These are phyloP conservation scores for Drosophila picticornis DNA, from an alignment of 2,888 invertebrate species.

Conservation along the genomic window DNA sequence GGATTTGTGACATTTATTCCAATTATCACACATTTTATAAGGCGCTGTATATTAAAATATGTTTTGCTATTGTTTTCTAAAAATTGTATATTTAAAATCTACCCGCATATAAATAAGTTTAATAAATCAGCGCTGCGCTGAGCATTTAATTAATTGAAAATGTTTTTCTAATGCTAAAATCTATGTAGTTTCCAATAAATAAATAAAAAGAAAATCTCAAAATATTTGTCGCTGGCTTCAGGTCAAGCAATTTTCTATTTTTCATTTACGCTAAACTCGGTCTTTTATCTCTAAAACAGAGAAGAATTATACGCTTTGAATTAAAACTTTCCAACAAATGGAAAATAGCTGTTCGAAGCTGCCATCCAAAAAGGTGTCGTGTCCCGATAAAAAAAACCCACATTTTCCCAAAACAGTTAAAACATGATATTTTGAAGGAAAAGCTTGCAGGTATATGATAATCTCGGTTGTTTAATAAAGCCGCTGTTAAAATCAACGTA, in stretches of 20 bases:
- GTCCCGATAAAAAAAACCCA: background rate
- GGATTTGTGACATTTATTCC: background rate
- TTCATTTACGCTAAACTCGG: background rate
- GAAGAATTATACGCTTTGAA: background rate
- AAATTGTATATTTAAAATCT: background rate
- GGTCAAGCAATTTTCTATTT: background rate
- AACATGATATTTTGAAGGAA: background rate
- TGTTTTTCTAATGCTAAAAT: background rate
- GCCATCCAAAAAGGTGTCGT: background rate
- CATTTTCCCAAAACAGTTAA: background rate
- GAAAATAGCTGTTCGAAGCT: background rate
- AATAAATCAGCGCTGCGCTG: background rate
- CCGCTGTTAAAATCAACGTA: conserved; percentile 8
- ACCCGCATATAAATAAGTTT: background rate
- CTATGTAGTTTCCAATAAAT: background rate
- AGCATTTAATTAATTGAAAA: background rate
- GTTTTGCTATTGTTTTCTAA: background rate
- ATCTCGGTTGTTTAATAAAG: conserved; percentile 3
- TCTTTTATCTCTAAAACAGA: background rate
- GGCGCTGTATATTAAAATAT: background rate
- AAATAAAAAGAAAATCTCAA: too few species aligned
- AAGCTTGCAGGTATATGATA: background rate
- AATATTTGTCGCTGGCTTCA: too few species aligned
- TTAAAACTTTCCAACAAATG: background rate
- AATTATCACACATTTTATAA: background rate